These are phyloP conservation scores for Loripinus fragilis DNA, from an alignment of 2,888 invertebrate genomes.

Conservation along the genomic window DNA sequence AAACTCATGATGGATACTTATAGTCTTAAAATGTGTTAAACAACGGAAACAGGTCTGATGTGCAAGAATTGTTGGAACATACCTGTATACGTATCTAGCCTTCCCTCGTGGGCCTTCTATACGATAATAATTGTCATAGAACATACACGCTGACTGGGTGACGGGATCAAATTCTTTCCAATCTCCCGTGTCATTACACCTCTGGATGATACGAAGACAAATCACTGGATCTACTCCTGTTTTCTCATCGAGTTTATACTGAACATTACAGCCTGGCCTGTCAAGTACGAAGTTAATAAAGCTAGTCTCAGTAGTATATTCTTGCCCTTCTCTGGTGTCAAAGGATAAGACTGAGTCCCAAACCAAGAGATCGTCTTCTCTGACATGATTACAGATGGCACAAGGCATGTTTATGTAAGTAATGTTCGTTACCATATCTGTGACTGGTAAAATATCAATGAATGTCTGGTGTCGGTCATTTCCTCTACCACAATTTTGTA, in stretches of 20 bases:
- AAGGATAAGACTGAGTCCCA: not conserved
- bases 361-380: not conserved
- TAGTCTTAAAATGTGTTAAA: no score
- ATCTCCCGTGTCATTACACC: not conserved
- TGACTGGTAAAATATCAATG: no score
- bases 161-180: not conserved
- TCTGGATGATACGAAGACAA: not conserved
- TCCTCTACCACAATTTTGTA: no score
- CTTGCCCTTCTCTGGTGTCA: not conserved
- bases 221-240: not conserved
- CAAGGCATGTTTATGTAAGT: constrained; percentile 4
- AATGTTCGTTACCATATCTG: not conserved
- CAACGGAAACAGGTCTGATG: no score
- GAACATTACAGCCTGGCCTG: not conserved
- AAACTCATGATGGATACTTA: no score
- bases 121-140: not conserved
- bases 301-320: not conserved
- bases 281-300: not conserved
- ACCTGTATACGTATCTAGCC: no score
- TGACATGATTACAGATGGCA: not conserved
- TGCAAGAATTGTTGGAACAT: no score
- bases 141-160: not conserved
- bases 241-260: not conserved
- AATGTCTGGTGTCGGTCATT: no score
- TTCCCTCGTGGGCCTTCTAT: not conserved